These are phyloP conservation scores for Tautogolabrus adspersus DNA, from an alignment of 2,113 vertebrate genomes.

Conservation along the genomic window DNA sequence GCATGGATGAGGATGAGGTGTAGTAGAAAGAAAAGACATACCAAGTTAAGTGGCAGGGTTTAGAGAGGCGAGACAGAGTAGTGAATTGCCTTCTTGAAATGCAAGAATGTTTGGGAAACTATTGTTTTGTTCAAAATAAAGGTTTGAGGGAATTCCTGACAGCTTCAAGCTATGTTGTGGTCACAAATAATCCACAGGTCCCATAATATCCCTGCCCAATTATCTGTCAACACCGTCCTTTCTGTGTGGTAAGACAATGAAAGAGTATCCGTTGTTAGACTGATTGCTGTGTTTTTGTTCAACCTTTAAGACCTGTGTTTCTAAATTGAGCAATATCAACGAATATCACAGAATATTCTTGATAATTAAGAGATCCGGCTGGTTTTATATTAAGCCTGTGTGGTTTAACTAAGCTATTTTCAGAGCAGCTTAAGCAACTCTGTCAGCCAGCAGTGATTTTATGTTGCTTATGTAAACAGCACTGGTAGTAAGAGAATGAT, in stretches of 20 bases:
- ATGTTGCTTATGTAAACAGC: constrained; percentile 39
- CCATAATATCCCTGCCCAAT: constrained; percentile 2
- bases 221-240: constrained; percentile 11
- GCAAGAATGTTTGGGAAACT: constrained; percentile 55
- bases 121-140: constrained; percentile 20
- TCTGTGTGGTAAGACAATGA: constrained; percentile 26
- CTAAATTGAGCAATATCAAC: not conserved
- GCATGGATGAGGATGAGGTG: constrained; percentile 44
- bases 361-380: not conserved
- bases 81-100: constrained; percentile 46
- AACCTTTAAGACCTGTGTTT: constrained; percentile 6
- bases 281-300: constrained; percentile 4
- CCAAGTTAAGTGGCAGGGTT: constrained; percentile 54
- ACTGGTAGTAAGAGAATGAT: constrained; percentile 43
- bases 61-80: constrained; percentile 45
- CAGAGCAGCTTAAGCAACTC: constrained; percentile 26
- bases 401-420: constrained; percentile 36
- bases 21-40: constrained; percentile 31
- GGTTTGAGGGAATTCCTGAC: constrained; percentile 23
- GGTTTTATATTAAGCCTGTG: not conserved
- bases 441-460: constrained; percentile 48
- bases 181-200: constrained; percentile 32
- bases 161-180: constrained; percentile 14
- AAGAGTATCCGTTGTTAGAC: constrained; percentile 15
- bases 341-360: not conserved